Conservation (phyloP, 1,140 invertebrate genomes). For the Listronotus oregonensis region DNA sequence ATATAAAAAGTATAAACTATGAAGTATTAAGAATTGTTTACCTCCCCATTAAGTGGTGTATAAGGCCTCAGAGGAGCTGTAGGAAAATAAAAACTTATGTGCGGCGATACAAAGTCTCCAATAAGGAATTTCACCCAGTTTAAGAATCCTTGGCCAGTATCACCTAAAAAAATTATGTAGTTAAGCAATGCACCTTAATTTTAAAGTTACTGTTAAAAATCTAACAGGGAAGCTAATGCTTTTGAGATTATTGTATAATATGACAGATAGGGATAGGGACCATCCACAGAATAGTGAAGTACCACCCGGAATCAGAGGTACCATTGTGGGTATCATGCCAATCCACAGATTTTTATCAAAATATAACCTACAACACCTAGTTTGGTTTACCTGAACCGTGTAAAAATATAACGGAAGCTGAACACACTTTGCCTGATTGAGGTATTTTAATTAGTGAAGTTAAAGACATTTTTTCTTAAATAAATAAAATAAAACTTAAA, state of each 20-base stretch:
- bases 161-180: conserved; percentile 64
- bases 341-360: too few relatives aligned
- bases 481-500: background rate
- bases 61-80: conserved; percentile 72
- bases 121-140: conserved; percentile 68
- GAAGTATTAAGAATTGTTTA: conserved; percentile 47
- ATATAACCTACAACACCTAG: too few relatives aligned
- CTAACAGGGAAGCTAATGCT: too few relatives aligned
- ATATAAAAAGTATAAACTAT: too few relatives aligned
- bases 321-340: too few relatives aligned
- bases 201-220: too few relatives aligned
- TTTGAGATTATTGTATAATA: too few relatives aligned
- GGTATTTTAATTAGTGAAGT: conserved; percentile 27
- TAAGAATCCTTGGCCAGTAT: conserved; percentile 64
- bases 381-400: conserved; percentile 64
- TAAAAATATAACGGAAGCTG: conserved; percentile 64
- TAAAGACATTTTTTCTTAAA: conserved; percentile 25
- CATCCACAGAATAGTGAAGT: too few relatives aligned
- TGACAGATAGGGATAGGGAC: too few relatives aligned
- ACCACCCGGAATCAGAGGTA: too few relatives aligned
- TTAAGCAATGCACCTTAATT: too few relatives aligned
- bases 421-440: conserved; percentile 54
- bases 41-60: conserved; percentile 64
- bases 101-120: conserved; percentile 62
- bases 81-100: conserved; percentile 73